These are phyloP conservation scores for Avahi laniger DNA, from an alignment of 2,797 vertebrate species.

Conservation along the genomic window DNA sequence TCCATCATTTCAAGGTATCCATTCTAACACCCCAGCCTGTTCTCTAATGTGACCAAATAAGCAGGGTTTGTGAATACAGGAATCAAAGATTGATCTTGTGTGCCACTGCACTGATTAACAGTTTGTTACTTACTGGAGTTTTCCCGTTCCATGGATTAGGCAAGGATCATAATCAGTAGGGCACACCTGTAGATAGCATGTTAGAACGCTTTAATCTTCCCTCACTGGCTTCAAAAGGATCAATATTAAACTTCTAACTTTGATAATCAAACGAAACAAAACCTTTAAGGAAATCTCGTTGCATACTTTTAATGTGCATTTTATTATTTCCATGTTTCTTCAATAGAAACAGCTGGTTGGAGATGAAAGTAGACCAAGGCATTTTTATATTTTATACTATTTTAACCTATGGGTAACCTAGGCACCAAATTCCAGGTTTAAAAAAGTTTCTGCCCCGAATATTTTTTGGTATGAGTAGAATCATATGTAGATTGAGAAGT, in stretches of 20 bases:
- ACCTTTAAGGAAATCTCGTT: constrained; percentile 71
- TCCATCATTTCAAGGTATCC: constrained; percentile 95
- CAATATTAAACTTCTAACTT: constrained; percentile 76
- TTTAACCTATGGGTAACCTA: background rate
- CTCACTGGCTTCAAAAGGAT: constrained; percentile 78
- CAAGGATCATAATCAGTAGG: constrained; percentile 85
- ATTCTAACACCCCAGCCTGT: constrained; percentile 92
- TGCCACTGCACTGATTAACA: constrained; percentile 90
- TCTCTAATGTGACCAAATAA: constrained; percentile 92
- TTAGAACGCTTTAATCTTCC: constrained; percentile 87
- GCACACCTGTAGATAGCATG: constrained; percentile 85
- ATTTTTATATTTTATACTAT: constrained; percentile 49
- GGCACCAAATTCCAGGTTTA: background rate
- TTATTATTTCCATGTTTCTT: constrained; percentile 66
- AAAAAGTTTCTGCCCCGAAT: background rate
- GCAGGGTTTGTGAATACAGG: constrained; percentile 94
- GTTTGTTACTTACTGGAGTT: constrained; percentile 85
- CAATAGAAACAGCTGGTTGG: constrained; percentile 65
- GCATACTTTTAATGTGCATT: constrained; percentile 71
- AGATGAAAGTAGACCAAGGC: constrained; percentile 44
- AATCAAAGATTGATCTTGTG: constrained; percentile 92
- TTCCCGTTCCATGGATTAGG: constrained; percentile 85
- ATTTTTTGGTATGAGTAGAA: background rate
- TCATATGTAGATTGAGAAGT: background rate
- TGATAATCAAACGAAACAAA: constrained; percentile 83